A percentile compares a stretch with the other conserved stretches of the same genome.
These are phyloP conservation scores for Protonibea diacanthus DNA, from an alignment of 2,797 vertebrate species.

Conservation along the genomic window DNA sequence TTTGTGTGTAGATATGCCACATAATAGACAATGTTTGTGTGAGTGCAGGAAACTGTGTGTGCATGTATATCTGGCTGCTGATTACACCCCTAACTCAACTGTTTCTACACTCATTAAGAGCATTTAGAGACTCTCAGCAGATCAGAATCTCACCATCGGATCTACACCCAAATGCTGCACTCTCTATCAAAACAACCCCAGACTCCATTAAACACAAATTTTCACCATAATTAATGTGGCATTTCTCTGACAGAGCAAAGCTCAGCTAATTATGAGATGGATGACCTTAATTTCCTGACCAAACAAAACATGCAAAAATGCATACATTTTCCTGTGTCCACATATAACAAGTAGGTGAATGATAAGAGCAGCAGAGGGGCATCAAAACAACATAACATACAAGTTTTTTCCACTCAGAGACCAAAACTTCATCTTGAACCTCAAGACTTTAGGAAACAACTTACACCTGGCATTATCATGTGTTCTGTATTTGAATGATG, in stretches of 20 bases:
- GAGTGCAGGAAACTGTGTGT: not conserved
- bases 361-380: not conserved
- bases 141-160: slow-evolving; percentile 26
- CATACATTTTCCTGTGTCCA: not conserved
- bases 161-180: not conserved
- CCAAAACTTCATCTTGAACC: not conserved
- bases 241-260: slow-evolving; percentile 32
- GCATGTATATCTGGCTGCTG: not conserved
- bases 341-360: not conserved
- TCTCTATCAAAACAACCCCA: slow-evolving; percentile 10
- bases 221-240: slow-evolving; percentile 39
- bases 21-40: slow-evolving; percentile 19
- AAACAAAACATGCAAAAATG: slow-evolving; percentile 25
- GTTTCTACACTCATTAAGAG: not conserved
- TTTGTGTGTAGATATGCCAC: slow-evolving; percentile 16
- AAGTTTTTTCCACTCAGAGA: not conserved
- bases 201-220: slow-evolving; percentile 23
- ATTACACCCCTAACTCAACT: not conserved
- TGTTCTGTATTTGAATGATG: not conserved
- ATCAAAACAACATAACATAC: not conserved
- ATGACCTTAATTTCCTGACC: slow-evolving; percentile 38
- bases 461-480: not conserved
- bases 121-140: not conserved
- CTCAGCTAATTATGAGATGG: not conserved
- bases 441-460: not conserved